Evolutionary conservation across 30 jellyfish, hydroid and myxozoan species (phyloP).

Genomic region (Aurelia sp.): DNA sequence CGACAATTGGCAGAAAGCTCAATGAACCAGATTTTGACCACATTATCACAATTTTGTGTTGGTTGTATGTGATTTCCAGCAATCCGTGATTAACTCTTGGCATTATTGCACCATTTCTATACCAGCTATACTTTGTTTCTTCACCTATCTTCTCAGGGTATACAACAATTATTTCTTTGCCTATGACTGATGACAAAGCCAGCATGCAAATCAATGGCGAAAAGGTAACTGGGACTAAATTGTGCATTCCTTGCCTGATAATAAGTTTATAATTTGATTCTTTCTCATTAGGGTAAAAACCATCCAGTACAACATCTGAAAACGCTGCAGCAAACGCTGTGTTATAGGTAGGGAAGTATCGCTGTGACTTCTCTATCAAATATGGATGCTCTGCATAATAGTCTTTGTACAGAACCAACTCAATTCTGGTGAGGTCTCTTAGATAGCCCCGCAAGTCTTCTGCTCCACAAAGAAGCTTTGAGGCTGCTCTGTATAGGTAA

Average conservation of each 20-base stretch:
- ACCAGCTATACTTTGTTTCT: slow-evolving; percentile 5
- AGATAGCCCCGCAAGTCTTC: slow-evolving; percentile 9
- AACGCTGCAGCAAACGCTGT: slow-evolving; percentile 11
- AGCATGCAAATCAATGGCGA: slow-evolving; percentile 1
- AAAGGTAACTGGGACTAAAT: not conserved
- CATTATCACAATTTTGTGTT: too few relatives aligned
- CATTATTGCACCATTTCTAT: not conserved
- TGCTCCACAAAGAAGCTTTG: slow-evolving; percentile 23
- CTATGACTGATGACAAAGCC: slow-evolving; percentile 13
- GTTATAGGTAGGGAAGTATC: not conserved
- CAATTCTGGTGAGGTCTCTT: slow-evolving; percentile 22
- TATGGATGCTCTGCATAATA: slow-evolving; percentile 27
- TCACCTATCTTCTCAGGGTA: slow-evolving; percentile 8
- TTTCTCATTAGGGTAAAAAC: not conserved
- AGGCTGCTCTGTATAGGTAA: slow-evolving; percentile 16
- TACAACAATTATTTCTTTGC: not conserved
- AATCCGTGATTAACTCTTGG: not conserved
- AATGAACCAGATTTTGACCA: slow-evolving; percentile 1
- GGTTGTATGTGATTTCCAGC: too few relatives aligned
- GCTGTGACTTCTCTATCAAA: not conserved
- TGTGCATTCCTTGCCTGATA: not conserved
- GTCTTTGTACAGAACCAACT: not conserved
- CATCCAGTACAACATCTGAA: slow-evolving; percentile 2
- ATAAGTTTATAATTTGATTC: not conserved
- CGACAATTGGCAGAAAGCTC: not conserved